phyloP scores from a whole-genome alignment of 2,888 invertebrate genomes.

The Eupelmus urozonus region DNA sequence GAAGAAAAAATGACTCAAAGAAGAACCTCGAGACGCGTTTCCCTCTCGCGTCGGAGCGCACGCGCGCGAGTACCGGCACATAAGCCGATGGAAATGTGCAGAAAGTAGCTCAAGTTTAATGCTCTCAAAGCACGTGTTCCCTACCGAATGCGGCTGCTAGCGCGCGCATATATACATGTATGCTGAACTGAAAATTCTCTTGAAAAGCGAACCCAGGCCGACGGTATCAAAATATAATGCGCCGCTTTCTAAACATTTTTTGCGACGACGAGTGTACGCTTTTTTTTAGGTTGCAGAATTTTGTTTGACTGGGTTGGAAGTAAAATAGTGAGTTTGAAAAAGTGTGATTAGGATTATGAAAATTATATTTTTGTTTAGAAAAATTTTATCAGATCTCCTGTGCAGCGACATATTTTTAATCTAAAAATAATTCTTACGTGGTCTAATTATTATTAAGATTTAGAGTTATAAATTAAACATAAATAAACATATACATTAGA shows the following conservation, averaged over 20 bases:
- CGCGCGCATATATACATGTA: background rate
- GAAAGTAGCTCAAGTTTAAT: conserved; percentile 55
- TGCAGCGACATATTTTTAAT: too few species aligned
- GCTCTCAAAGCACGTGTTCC: conserved; percentile 48
- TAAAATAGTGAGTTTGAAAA: background rate
- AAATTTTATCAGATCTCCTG: too few species aligned
- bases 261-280: background rate
- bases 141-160: conserved; percentile 2
- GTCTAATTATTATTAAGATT: too few species aligned
- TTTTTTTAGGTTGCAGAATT: too few species aligned
- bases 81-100: conserved; percentile 42
- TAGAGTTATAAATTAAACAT: too few species aligned
- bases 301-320: background rate
- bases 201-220: conserved; percentile 7
- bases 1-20: background rate
- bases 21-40: background rate
- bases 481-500: too few species aligned
- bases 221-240: background rate
- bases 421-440: too few species aligned
- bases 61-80: background rate
- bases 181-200: conserved; percentile 17
- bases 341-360: too few species aligned
- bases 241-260: background rate
- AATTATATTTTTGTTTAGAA: too few species aligned
- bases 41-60: background rate